Evolutionary conservation across 1,140 invertebrate species (phyloP), one percentile per base, ranked within the genome.

Genomic region (Ostrea edulis): DNA sequence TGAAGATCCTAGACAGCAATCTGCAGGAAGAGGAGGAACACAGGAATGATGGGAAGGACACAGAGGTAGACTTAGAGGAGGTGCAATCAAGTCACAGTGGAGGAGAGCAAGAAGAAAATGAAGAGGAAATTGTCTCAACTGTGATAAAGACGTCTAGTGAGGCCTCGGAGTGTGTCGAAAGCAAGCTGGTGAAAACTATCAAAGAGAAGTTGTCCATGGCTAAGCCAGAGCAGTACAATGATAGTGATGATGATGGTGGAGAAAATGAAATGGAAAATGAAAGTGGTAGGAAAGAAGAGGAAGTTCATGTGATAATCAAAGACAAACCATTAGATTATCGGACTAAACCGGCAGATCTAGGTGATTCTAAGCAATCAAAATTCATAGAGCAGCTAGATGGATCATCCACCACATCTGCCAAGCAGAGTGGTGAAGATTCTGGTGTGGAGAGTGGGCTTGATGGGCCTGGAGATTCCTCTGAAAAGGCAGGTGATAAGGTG

Each of bases 391-490:
- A 85, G 44, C 62, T 65, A 8, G 58, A 85, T 44, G 58, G 29
- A 58, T 85, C 29, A 14, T 22, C 53, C 53, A 85, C 14, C 2
- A 29, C 35, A 35, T 77, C 68, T 85, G 83, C 58, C 54, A 83
- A 91, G 86, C 90, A 91, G 86, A 90, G 77, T 90, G 90, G 91
- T 77, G 89, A 91, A 77, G 91, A 91, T 88, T 88, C 85, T 2
- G 90, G 88, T 29, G 88, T 89, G 20, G 88, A 92, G 86, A 88
- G 86, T 89, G 68, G 71, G 14, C 65, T 81, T 8, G 87, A 90
- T 52, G 83, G 68, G 54, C 82, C 55, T 35, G 71, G 81, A 8
- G 84, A 89, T n/a, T 77, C 68, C 68, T 85, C 86, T 29, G 89
- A 85, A 68, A 88, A 62, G 82, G 22, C n/a, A 84, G 82, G 68